phyloP scores from a whole-genome alignment of 2,797 vertebrate species.

The Phalloptychus januarius region DNA sequence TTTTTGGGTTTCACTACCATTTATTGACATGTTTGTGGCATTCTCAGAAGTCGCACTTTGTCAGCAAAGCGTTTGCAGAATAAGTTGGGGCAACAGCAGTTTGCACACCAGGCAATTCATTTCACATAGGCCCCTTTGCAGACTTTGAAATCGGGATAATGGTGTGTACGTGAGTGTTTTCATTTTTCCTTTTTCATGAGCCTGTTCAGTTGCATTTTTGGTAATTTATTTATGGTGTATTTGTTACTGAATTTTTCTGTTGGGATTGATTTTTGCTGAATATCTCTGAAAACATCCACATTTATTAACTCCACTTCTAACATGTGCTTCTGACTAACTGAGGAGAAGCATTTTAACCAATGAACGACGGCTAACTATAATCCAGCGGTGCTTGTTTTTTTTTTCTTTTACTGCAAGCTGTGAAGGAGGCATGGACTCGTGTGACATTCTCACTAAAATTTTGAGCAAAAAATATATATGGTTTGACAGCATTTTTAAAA shows the following conservation, averaged over 20 bases:
- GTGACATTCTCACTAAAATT: background rate
- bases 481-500: no score
- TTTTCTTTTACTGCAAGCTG: background rate
- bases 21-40: conserved; percentile 19
- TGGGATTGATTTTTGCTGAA: background rate
- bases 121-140: background rate
- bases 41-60: conserved; percentile 8
- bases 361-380: background rate
- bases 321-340: background rate
- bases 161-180: background rate
- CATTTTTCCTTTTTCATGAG: background rate
- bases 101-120: background rate
- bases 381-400: background rate
- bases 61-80: conserved; percentile 7
- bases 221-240: background rate
- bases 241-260: background rate
- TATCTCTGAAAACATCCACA: background rate
- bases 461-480: background rate
- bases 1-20: conserved; percentile 8
- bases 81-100: background rate
- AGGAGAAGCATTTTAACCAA: background rate
- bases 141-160: background rate
- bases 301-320: background rate
- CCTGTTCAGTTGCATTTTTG: background rate
- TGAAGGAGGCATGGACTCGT: background rate